A percentile compares a stretch with the other conserved stretches of the same genome.
Evolutionary conservation across 2,113 vertebrate genomes (phyloP).

Genomic region (Aepyceros melampus): DNA sequence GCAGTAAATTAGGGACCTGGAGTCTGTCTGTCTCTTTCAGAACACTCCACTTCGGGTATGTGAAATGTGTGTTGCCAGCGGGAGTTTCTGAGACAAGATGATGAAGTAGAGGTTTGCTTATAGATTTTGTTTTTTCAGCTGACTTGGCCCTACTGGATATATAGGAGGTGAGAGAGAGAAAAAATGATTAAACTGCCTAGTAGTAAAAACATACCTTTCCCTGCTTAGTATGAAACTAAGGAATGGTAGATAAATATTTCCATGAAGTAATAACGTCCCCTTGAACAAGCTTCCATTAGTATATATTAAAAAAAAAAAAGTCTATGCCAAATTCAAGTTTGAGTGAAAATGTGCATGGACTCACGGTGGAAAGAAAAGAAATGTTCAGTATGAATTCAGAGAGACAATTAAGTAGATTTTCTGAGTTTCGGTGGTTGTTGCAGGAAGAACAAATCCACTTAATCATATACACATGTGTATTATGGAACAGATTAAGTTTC

Average conservation of each 20-base stretch:
- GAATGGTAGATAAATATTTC: slow-evolving; percentile 20
- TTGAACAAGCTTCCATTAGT: not conserved
- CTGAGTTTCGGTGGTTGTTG: not conserved
- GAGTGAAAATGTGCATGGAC: not conserved
- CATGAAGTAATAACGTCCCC: slow-evolving; percentile 19
- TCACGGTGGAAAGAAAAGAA: not conserved
- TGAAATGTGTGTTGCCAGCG: not conserved
- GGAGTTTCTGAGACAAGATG: slow-evolving; percentile 14
- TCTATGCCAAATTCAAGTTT: not conserved
- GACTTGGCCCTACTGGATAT: not conserved
- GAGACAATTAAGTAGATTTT: not conserved
- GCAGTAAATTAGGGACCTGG: not conserved
- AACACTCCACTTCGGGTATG: not conserved
- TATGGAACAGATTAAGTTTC: not conserved
- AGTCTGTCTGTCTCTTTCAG: not conserved
- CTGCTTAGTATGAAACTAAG: not conserved
- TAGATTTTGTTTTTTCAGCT: slow-evolving; percentile 50
- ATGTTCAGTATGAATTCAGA: not conserved
- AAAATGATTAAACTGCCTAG: not conserved
- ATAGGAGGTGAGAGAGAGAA: not conserved
- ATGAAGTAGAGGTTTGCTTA: not conserved
- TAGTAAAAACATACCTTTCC: slow-evolving; percentile 7
- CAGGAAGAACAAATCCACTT: not conserved
- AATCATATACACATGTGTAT: not conserved
- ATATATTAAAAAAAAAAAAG: not conserved